Conservation (phyloP, 2,113 vertebrate species). For the Murina feae region DNA sequence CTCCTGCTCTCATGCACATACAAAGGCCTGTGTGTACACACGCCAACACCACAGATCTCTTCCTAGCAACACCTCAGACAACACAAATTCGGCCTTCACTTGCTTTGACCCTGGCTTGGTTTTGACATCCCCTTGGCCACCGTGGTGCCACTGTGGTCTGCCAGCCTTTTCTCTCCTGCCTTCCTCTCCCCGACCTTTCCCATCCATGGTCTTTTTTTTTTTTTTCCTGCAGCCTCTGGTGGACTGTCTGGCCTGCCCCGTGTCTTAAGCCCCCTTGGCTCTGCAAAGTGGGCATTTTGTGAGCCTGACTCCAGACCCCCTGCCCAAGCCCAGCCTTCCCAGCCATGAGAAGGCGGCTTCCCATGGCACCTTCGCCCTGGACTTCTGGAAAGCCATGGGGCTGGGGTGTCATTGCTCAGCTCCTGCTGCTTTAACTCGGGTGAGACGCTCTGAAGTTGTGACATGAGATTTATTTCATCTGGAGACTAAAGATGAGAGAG, state of each 20-base stretch:
- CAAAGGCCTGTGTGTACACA: neutral
- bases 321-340: neutral
- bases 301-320: neutral
- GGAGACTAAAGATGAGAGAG: neutral
- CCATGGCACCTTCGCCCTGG: neutral
- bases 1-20: neutral
- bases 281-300: neutral
- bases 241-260: neutral
- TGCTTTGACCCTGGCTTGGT: constrained; percentile 43
- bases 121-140: neutral
- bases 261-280: neutral
- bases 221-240: neutral
- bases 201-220: neutral
- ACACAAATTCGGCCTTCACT: constrained; percentile 14
- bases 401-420: neutral
- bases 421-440: neutral
- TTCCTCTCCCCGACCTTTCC: constrained; percentile 16
- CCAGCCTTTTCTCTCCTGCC: constrained; percentile 31
- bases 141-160: neutral
- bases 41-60: constrained; percentile 33
- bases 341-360: neutral
- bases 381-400: neutral
- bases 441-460: neutral
- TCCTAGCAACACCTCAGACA: constrained; percentile 30
- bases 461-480: neutral